A percentile compares a stretch with the other conserved stretches of the same genome.
These are phyloP conservation scores for Miniopterus natalensis DNA, from an alignment of 2,113 vertebrate species.

Conservation along the genomic window DNA sequence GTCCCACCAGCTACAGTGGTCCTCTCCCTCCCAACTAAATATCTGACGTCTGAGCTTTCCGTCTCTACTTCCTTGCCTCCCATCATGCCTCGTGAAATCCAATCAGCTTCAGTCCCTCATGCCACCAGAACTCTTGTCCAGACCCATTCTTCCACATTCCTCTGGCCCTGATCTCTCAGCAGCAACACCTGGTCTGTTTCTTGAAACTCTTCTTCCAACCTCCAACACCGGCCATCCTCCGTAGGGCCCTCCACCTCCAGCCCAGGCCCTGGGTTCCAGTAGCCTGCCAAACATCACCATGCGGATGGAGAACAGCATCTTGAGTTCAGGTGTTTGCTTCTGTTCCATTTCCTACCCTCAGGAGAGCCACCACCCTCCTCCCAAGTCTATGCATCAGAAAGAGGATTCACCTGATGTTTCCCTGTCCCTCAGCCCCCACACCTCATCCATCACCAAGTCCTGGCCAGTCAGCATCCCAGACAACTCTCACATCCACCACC, in stretches of 20 bases:
- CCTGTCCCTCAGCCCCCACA: no score
- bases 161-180: not conserved
- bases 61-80: not conserved
- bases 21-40: not conserved
- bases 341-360: not conserved
- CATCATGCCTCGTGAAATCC: not conserved
- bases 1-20: not conserved
- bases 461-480: not conserved
- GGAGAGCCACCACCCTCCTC: rapidly evolving
- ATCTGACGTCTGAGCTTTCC: not conserved
- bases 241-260: not conserved
- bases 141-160: not conserved
- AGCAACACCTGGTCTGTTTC: not conserved
- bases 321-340: not conserved
- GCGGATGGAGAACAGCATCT: rapidly evolving
- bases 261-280: not conserved
- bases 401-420: rapidly evolving
- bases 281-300: not conserved
- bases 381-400: not conserved
- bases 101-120: not conserved
- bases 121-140: not conserved
- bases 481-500: not conserved
- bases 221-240: not conserved
- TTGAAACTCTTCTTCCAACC: not conserved
- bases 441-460: not conserved